Evolutionary conservation across 2,113 vertebrate species (phyloP).

Genomic region (Psilopsiagon aymara): DNA sequence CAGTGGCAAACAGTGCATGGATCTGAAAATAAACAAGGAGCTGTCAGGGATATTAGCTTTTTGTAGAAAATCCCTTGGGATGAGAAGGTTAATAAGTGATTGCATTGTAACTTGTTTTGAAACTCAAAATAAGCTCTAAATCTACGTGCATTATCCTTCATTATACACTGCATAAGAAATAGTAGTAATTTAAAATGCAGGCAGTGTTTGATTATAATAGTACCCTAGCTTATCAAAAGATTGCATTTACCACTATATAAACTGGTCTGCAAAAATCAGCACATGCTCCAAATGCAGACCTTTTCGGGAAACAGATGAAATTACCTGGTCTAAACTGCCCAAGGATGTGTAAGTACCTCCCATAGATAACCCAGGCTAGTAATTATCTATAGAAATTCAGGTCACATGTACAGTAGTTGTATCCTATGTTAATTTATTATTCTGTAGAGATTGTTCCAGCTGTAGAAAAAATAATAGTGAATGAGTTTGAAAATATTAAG

Average conservation of each 20-base stretch:
- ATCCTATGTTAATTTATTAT: background rate
- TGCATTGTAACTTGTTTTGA: conserved; percentile 69
- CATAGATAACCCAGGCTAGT: background rate
- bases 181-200: conserved; percentile 41
- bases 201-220: conserved; percentile 50
- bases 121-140: conserved; percentile 64
- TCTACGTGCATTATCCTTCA: conserved; percentile 46
- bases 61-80: conserved; percentile 68
- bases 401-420: background rate
- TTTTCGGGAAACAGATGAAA: conserved; percentile 6
- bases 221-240: conserved; percentile 32
- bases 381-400: conserved; percentile 13
- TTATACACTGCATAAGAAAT: conserved; percentile 49
- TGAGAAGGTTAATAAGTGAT: conserved; percentile 67
- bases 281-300: background rate
- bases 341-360: background rate
- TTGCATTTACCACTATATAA: conserved; percentile 18
- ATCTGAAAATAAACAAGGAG: conserved; percentile 71
- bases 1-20: conserved; percentile 48
- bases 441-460: background rate
- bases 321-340: background rate
- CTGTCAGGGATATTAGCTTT: conserved; percentile 71
- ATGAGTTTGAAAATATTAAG: background rate
- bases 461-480: conserved; percentile 11
- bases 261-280: conserved; percentile 3